These are phyloP conservation scores for Abramis brama DNA, from an alignment of 2,113 vertebrate species.

Conservation along the genomic window DNA sequence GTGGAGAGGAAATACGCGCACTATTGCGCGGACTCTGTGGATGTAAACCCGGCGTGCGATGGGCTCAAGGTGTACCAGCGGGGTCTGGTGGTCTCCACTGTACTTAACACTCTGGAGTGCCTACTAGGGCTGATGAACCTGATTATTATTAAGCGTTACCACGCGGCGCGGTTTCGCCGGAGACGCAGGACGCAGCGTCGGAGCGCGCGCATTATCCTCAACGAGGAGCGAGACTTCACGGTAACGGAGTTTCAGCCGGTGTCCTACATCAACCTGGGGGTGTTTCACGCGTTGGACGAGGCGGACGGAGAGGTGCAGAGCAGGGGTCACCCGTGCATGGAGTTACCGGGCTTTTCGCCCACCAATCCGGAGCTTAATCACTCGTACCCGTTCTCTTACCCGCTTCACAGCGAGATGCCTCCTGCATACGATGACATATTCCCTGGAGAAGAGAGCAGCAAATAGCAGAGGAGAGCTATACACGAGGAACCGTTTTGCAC, in stretches of 20 bases:
- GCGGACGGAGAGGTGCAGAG: constrained; percentile 87
- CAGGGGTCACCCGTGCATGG: constrained; percentile 89
- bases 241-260: constrained; percentile 84
- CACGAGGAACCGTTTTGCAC: constrained; percentile 55
- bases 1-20: constrained; percentile 92
- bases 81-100: constrained; percentile 88
- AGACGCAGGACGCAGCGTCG: constrained; percentile 75
- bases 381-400: constrained; percentile 89
- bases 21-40: constrained; percentile 81
- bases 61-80: constrained; percentile 89
- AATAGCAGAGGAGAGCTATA: constrained; percentile 19
- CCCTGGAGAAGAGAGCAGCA: constrained; percentile 76
- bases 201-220: constrained; percentile 80
- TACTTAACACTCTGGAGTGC: constrained; percentile 91
- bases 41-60: constrained; percentile 79
- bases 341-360: constrained; percentile 91
- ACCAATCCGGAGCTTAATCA: constrained; percentile 86
- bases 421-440: constrained; percentile 92
- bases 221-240: constrained; percentile 84
- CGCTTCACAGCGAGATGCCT: constrained; percentile 83
- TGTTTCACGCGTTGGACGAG: constrained; percentile 82
- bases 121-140: constrained; percentile 88
- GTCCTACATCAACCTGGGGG: constrained; percentile 91
- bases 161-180: constrained; percentile 82
- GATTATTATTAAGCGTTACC: constrained; percentile 86